These are phyloP conservation scores for Galagoides demidoff DNA, from an alignment of 2,797 vertebrate genomes.

Conservation along the genomic window DNA sequence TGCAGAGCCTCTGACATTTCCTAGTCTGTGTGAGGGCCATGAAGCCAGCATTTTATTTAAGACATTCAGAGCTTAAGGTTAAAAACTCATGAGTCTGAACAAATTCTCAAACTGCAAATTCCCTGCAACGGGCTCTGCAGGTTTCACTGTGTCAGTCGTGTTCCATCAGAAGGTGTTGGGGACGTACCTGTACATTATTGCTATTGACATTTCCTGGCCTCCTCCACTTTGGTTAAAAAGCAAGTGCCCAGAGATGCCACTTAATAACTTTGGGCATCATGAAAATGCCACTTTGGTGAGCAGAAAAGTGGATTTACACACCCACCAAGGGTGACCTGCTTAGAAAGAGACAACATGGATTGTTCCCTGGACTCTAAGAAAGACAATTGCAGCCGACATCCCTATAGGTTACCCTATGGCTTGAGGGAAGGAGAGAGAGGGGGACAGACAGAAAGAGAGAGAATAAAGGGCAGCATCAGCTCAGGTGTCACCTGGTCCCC, in stretches of 20 bases:
- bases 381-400: background rate
- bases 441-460: background rate
- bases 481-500: background rate
- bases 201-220: slow-evolving; percentile 64
- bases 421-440: accelerated
- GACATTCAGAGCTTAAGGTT: slow-evolving; percentile 36
- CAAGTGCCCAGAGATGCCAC: slow-evolving; percentile 55
- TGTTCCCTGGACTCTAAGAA: slow-evolving; percentile 5
- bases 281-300: slow-evolving; percentile 79
- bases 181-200: slow-evolving; percentile 66
- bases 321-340: slow-evolving; percentile 69
- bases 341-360: slow-evolving; percentile 52
- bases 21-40: background rate
- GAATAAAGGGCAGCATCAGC: background rate
- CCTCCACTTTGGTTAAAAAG: slow-evolving; percentile 75
- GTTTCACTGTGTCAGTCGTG: background rate
- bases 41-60: slow-evolving; percentile 53
- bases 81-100: slow-evolving; percentile 52
- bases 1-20: background rate
- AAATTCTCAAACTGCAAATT: slow-evolving; percentile 66
- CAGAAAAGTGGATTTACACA: slow-evolving; percentile 68
- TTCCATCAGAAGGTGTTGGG: slow-evolving; percentile 65
- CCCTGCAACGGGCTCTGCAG: slow-evolving; percentile 44
- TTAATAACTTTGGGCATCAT: slow-evolving; percentile 71
- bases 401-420: background rate